phyloP scores from a whole-genome alignment of 2,113 vertebrate genomes.

The Prinia subflava region DNA sequence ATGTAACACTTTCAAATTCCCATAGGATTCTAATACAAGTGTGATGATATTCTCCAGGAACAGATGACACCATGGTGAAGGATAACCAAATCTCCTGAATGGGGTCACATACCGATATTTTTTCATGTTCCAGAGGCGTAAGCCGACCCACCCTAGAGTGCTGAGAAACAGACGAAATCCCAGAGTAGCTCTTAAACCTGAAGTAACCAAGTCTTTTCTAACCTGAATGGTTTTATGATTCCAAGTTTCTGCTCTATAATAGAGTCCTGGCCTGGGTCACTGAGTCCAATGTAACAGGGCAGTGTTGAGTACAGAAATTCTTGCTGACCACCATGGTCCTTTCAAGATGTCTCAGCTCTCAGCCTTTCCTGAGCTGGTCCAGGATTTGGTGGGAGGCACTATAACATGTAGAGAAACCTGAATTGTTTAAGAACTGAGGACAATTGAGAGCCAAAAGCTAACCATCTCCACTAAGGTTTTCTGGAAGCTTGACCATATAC shows the following conservation, averaged over 20 bases:
- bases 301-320: not conserved
- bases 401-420: not conserved
- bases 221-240: not conserved
- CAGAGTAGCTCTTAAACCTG: not conserved
- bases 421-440: not conserved
- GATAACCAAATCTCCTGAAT: not conserved
- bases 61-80: not conserved
- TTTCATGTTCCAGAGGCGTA: not conserved
- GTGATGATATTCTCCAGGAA: not conserved
- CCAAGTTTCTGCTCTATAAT: not conserved
- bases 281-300: accelerated
- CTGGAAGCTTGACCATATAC: not conserved
- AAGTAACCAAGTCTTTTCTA: not conserved
- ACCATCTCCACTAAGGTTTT: not conserved
- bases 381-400: accelerated
- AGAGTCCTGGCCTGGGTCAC: not conserved
- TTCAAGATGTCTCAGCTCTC: not conserved
- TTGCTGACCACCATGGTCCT: accelerated
- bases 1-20: not conserved
- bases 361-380: not conserved
- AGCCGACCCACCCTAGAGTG: accelerated
- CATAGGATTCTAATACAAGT: not conserved
- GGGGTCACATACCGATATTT: not conserved
- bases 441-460: not conserved
- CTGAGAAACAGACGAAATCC: not conserved